Conservation (phyloP, 2,113 vertebrate genomes). For the Kobus ellipsiprymnus region DNA sequence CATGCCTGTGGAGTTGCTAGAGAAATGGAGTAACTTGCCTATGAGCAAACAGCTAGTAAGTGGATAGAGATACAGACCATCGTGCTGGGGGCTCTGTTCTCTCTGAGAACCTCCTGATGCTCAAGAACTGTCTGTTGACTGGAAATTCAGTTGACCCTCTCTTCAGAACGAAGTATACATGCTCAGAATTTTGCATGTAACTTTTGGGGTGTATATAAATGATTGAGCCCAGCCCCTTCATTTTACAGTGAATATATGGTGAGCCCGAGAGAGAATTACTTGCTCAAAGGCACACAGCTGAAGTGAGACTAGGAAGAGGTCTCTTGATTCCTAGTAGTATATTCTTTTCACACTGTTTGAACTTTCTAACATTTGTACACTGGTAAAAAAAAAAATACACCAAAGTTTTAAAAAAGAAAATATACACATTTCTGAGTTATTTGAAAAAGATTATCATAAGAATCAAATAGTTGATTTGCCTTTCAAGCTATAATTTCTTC, state of each 20-base stretch:
- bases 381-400: background rate
- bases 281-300: conserved; percentile 27
- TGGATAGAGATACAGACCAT: background rate
- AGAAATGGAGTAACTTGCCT: background rate
- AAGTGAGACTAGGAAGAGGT: conserved; percentile 32
- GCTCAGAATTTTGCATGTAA: background rate
- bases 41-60: background rate
- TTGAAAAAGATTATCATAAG: background rate
- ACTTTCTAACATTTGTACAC: conserved; percentile 26
- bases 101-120: background rate
- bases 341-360: conserved; percentile 27
- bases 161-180: background rate
- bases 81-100: background rate
- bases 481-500: background rate
- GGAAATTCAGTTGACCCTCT: background rate
- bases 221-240: background rate
- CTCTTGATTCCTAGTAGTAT: conserved; percentile 36
- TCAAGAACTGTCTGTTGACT: background rate
- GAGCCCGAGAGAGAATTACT: conserved; percentile 15
- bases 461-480: conserved; percentile 2
- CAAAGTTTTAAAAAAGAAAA: background rate
- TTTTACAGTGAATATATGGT: conserved; percentile 46
- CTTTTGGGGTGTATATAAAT: background rate
- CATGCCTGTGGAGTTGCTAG: background rate
- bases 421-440: background rate